Conservation (phyloP, 2,797 vertebrate genomes). For the Sitta carolinensis region DNA sequence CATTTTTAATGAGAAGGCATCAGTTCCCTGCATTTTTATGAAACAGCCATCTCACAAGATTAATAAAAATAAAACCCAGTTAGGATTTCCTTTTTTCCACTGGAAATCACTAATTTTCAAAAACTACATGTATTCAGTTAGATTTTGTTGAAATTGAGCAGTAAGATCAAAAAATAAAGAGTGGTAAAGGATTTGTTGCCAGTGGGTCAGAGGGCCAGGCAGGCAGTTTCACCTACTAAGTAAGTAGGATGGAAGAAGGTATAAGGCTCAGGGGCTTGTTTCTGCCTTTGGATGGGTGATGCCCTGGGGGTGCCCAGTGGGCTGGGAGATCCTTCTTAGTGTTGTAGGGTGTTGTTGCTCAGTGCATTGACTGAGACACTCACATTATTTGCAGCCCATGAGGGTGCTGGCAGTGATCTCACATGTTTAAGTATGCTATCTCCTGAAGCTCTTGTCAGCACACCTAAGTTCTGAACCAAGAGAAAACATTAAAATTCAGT, state of each 20-base stretch:
- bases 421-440: accelerated
- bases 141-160: not conserved
- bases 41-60: not conserved
- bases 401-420: accelerated
- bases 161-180: not conserved
- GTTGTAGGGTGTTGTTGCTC: accelerated
- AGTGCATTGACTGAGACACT: accelerated
- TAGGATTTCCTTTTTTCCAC: not conserved
- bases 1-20: not conserved
- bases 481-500: not conserved
- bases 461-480: not conserved
- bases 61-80: not conserved
- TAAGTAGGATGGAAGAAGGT: not conserved
- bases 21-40: not conserved
- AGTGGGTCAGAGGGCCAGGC: not conserved
- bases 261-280: not conserved
- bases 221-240: accelerated
- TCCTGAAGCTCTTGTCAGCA: not conserved
- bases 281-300: not conserved
- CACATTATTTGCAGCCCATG: accelerated
- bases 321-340: not conserved
- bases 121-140: not conserved
- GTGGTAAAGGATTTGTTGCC: not conserved
- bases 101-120: not conserved
- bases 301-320: accelerated